A percentile compares a stretch with the other conserved stretches of the same genome.
Conservation (phyloP, 2,797 vertebrate genomes). For the Esox lucius region DNA sequence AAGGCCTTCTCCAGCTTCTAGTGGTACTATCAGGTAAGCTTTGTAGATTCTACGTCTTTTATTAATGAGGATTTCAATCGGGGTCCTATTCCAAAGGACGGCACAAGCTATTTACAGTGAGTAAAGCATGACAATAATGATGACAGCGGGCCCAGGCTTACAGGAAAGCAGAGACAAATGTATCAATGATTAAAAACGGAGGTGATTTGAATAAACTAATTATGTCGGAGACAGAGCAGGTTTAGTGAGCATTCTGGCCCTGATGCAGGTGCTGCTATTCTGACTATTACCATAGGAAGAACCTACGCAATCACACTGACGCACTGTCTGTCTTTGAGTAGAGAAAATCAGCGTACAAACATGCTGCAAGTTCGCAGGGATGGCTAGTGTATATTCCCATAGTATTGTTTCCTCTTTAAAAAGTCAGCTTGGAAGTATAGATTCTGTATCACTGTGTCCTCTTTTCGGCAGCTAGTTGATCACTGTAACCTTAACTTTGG, state of each 20-base stretch:
- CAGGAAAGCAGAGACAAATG: constrained; percentile 46
- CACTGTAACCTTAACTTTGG: constrained; percentile 67
- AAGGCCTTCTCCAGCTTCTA: neutral
- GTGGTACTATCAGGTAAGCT: neutral
- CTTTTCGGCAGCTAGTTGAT: constrained; percentile 59
- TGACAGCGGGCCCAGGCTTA: constrained; percentile 12
- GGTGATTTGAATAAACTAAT: constrained; percentile 61
- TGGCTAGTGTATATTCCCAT: neutral
- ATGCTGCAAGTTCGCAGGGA: neutral
- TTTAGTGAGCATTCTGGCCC: constrained; percentile 46
- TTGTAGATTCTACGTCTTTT: neutral
- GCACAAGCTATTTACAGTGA: constrained; percentile 3
- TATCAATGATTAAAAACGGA: constrained; percentile 45
- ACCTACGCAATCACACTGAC: constrained; percentile 62
- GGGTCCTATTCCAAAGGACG: neutral
- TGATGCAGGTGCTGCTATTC: constrained; percentile 61
- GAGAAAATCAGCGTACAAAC: constrained; percentile 52
- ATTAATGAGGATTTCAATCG: neutral
- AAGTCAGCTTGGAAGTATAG: neutral
- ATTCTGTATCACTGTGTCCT: constrained; percentile 49
- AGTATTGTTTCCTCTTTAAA: neutral
- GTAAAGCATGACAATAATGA: constrained; percentile 36
- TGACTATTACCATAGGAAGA: constrained; percentile 46
- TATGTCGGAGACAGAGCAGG: constrained; percentile 57
- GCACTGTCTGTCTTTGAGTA: constrained; percentile 25